These are phyloP conservation scores for Calephelis nemesis DNA, from an alignment of 1,140 invertebrate genomes.

Conservation along the genomic window DNA sequence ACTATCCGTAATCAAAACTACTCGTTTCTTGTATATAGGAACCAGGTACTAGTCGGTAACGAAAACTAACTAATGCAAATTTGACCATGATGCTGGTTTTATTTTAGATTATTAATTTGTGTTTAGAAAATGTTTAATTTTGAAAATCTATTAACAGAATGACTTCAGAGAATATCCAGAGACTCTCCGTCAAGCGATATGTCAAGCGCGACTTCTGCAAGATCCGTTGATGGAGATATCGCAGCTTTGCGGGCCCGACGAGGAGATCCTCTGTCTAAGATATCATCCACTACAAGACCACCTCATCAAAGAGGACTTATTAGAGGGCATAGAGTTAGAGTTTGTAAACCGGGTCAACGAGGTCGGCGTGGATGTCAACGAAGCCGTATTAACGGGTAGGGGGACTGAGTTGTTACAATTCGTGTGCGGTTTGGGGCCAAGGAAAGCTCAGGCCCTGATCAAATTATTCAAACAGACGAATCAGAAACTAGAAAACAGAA, in stretches of 20 bases:
- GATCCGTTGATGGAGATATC: constrained; percentile 98
- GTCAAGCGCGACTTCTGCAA: constrained; percentile 93
- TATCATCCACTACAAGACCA: constrained; percentile 95
- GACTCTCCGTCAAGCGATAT: constrained; percentile 93
- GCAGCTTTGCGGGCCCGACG: constrained; percentile 95
- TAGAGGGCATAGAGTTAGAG: constrained; percentile 92
- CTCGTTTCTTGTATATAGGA: too few species aligned
- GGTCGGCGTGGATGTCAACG: constrained; percentile 99
- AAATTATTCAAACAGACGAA: constrained; percentile 96
- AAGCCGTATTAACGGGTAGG: constrained; percentile 92
- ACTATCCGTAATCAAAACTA: too few species aligned
- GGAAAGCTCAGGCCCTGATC: constrained; percentile 94
- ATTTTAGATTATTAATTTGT: too few species aligned
- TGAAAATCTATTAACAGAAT: constrained; percentile 58
- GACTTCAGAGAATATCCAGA: constrained; percentile 96
- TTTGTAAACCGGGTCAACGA: constrained; percentile 97
- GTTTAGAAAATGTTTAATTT: not conserved
- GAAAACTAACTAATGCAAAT: too few species aligned
- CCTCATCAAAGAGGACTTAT: constrained; percentile 90
- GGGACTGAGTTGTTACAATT: constrained; percentile 97
- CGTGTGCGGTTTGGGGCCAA: constrained; percentile 96
- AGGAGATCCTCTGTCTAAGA: constrained; percentile 96
- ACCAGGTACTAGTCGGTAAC: too few species aligned
- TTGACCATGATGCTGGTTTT: too few species aligned
- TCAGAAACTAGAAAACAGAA: constrained; percentile 95